These are phyloP conservation scores for Centropyge bicolor DNA, from an alignment of 2,797 vertebrate species.

Conservation along the genomic window DNA sequence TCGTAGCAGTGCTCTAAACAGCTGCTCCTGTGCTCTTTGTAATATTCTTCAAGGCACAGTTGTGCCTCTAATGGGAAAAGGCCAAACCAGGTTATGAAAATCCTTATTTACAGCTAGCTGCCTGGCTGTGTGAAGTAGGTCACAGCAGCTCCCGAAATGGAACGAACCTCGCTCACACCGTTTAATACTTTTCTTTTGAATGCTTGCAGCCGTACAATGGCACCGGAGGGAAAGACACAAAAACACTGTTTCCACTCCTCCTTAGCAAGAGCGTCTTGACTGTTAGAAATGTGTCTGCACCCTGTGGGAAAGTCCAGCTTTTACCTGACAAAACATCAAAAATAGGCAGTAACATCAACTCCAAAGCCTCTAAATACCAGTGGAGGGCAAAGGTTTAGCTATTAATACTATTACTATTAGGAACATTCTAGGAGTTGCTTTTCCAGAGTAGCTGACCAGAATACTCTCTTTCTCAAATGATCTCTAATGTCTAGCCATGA, in stretches of 20 bases:
- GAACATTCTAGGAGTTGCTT: constrained; percentile 14
- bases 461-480: background rate
- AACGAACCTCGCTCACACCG: constrained; percentile 70
- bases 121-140: constrained; percentile 83
- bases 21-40: constrained; percentile 69
- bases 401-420: constrained; percentile 14
- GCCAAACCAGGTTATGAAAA: constrained; percentile 82
- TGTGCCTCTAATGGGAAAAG: constrained; percentile 81
- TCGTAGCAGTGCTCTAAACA: constrained; percentile 57
- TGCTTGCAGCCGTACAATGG: constrained; percentile 56
- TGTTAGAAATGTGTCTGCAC: constrained; percentile 40
- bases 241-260: constrained; percentile 58
- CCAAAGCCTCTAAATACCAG: constrained; percentile 30
- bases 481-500: constrained; percentile 17
- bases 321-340: constrained; percentile 30
- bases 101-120: constrained; percentile 83
- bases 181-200: constrained; percentile 76
- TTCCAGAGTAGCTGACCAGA: constrained; percentile 11
- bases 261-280: constrained; percentile 41
- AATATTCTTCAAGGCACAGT: constrained; percentile 79
- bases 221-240: constrained; percentile 69
- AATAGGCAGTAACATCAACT: constrained; percentile 20
- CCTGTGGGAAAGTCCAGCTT: constrained; percentile 48
- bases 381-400: constrained; percentile 20
- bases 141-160: constrained; percentile 79